Evolutionary conservation across 2,888 invertebrate species (phyloP), one percentile per base, ranked within the genome.

Genomic region (Steinernema scapterisci): DNA sequence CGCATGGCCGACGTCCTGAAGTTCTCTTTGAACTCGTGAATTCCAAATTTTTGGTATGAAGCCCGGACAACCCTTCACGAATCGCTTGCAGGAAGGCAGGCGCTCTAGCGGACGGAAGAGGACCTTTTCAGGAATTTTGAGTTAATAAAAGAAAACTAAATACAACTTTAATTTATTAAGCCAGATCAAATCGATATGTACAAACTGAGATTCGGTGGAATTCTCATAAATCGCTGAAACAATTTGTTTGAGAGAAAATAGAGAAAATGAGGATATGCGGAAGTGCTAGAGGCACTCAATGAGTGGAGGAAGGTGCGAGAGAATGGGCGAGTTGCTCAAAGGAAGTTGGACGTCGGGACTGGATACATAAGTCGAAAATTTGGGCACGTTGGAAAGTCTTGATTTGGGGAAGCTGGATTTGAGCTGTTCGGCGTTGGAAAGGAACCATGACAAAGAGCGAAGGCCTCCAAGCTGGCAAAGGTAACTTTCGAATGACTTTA

Each of bases 361-460:
- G 48, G 48, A 54, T 6, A 54, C 25, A 21, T 21, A 54, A 54
- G 54, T 54, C n/a, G n/a, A n/a, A n/a, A n/a, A n/a, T n/a, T n/a
- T n/a, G n/a, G n/a, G n/a, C n/a, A n/a, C n/a, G n/a, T n/a, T n/a
- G 21, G 54, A 54, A 25, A 54, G 23, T 54, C 25, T 25, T 25
- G 54, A 23, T 13, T 54, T 11, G 2, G 25, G 23, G 54, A 54
- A 54, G 54, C 25, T 21, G 23, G 54, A 54, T 25, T 54, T 25
- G 5, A 54, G 54, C 25, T 54, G 19, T 11, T 25, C 54, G 13
- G 21, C 54, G 54, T 54, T 16, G 11, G 54, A 54, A 23, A 54
- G 54, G 5, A 23, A 13, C 54, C 54, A 54, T 6, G 19, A 25
- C 11, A 54, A 23, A 3, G 54, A 54, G 54, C 54, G 54, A 23